Evolutionary conservation across 2,888 invertebrate species (phyloP), one percentile per base, ranked within the genome.

Genomic region (Dolichopus griseipennis): DNA sequence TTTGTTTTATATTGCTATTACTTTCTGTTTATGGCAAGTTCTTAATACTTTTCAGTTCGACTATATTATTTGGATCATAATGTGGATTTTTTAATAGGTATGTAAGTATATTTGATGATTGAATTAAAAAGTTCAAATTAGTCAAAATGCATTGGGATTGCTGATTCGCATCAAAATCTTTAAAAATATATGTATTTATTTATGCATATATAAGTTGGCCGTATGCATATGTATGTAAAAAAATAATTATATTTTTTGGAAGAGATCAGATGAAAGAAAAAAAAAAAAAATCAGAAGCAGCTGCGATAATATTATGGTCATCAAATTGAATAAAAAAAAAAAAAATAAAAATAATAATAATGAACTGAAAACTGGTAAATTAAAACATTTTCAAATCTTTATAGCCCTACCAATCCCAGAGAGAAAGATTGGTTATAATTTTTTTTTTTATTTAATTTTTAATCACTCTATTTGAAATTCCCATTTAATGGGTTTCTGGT

Each of bases 311-410:
- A 52, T 52, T 52, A 52, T 52, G 52, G 15, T 52, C 18, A 52
- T 52, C 41, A 41, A 41, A 41, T 41, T 41, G 41, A 12, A 27
- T 27, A 27, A 27, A 27, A 27, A 2, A 4, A 27, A 27, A 27
- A 27, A 4, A 27, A 27, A 27, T 4, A 27, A 5, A 27, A 27
- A 27, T 4, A 37, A 8, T 12, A 37, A 10, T 37, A 12, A 15
- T 6, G 15, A 52, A 52, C 52, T 52, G 52, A 52, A 52, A 52
- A 52, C 27, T 27, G 27, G 52, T 52, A 52, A 52, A 52, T 52
- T 52, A 52, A 52, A 52, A 52, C 52, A 52, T 52, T 52, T 52
- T 52, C 52, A 52, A 52, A 52, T 52, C 52, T 52, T 52, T 52
- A 52, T 18, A 52, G 18, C 52, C 52, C 15, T 52, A n/a, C 27